Percentiles rank a stretch among this genome's conserved stretches.
These are phyloP conservation scores for Bubo bubo DNA, from an alignment of 2,113 vertebrate genomes.

Conservation along the genomic window DNA sequence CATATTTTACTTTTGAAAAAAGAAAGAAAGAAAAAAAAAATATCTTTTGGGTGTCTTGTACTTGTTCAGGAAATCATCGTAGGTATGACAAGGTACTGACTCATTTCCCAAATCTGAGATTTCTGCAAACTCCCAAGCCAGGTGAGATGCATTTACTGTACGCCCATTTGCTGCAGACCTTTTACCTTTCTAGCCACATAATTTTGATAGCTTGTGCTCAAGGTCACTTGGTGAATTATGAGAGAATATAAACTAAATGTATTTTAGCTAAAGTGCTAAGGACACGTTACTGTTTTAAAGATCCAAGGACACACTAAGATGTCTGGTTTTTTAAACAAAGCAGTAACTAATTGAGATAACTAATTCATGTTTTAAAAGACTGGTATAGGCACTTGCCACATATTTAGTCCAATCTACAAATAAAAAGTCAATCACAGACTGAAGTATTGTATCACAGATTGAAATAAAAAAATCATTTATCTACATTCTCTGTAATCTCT, in stretches of 20 bases:
- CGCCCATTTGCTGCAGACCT: background rate
- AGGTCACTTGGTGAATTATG: background rate
- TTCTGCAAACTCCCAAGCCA: background rate
- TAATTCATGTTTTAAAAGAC: background rate
- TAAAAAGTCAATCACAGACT: background rate
- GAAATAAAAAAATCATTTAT: background rate
- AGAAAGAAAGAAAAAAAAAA: background rate
- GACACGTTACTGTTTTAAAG: background rate
- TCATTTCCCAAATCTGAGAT: background rate
- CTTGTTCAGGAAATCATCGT: background rate
- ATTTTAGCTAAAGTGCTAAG: background rate
- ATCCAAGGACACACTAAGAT: background rate
- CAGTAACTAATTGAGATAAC: background rate
- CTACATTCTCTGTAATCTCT: background rate
- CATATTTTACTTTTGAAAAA: background rate
- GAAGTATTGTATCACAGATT: background rate
- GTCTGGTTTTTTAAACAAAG: background rate
- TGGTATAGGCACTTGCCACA: background rate
- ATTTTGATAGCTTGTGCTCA: background rate
- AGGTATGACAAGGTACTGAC: fast-evolving
- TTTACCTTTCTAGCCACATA: background rate
- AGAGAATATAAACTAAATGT: background rate
- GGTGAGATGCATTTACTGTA: background rate
- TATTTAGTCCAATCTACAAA: background rate
- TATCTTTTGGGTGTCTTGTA: background rate